These are phyloP conservation scores for Drosophila sechellia DNA, from an alignment of 1,140 invertebrate genomes.

Conservation along the genomic window DNA sequence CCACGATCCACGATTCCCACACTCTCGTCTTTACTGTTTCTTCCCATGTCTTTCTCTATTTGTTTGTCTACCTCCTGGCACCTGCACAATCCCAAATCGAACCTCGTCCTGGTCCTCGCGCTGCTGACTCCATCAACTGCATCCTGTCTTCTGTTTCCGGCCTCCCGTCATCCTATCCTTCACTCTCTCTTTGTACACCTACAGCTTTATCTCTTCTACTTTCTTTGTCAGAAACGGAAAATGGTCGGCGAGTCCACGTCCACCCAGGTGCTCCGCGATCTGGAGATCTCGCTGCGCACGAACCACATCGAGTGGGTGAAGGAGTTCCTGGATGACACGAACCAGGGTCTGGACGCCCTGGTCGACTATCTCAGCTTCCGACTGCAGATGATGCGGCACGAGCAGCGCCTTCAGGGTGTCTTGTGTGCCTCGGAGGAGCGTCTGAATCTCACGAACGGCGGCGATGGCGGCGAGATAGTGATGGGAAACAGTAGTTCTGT, in stretches of 20 bases:
- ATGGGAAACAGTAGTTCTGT: slow-evolving; percentile 57
- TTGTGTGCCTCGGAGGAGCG: slow-evolving; percentile 89
- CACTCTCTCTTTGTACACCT: slow-evolving; percentile 68
- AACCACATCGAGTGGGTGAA: slow-evolving; percentile 99
- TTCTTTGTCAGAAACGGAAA: slow-evolving; percentile 95
- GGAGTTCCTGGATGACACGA: slow-evolving; percentile 98
- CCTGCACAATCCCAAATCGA: slow-evolving; percentile 34
- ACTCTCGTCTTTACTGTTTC: slow-evolving; percentile 4
- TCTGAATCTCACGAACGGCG: slow-evolving; percentile 68
- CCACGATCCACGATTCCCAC: slow-evolving; percentile 29
- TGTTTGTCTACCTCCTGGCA: slow-evolving; percentile 44
- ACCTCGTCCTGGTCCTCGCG: slow-evolving; percentile 7
- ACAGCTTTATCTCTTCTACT: slow-evolving; percentile 85
- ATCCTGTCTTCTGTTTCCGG: slow-evolving; percentile 34
- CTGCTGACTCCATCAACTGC: slow-evolving; percentile 2
- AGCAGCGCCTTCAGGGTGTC: slow-evolving; percentile 91
- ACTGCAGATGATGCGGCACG: slow-evolving; percentile 95
- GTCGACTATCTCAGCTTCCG: slow-evolving; percentile 98
- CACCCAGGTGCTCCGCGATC: slow-evolving; percentile 98
- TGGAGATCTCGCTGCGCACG: slow-evolving; percentile 99
- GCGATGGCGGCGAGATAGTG: slow-evolving; percentile 51
- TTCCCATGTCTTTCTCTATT: slow-evolving; percentile 21
- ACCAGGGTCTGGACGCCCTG: slow-evolving; percentile 97
- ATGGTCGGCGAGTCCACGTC: slow-evolving; percentile 98
- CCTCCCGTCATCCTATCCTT: slow-evolving; percentile 17